These are phyloP conservation scores for Menidia menidia DNA, from an alignment of 2,797 vertebrate genomes.

Conservation along the genomic window DNA sequence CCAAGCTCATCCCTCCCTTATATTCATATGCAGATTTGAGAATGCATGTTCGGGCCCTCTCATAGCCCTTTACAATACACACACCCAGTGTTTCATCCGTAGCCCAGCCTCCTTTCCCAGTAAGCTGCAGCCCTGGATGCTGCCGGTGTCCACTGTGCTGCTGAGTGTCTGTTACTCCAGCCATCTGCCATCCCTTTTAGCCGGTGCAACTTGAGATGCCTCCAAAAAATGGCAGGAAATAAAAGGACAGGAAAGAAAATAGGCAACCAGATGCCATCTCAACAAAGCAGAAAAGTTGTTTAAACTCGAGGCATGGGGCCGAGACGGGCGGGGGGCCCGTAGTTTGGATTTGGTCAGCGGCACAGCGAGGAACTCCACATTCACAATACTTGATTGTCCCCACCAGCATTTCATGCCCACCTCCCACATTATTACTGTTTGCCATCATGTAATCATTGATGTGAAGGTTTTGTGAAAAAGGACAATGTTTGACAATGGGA, in stretches of 20 bases:
- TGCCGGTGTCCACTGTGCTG: constrained; percentile 78
- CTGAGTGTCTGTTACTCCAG: constrained; percentile 83
- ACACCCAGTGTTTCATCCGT: constrained; percentile 68
- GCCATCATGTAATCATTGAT: constrained; percentile 61
- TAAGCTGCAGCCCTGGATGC: constrained; percentile 68
- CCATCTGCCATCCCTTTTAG: constrained; percentile 87
- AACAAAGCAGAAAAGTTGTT: constrained; percentile 84
- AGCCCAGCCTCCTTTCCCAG: constrained; percentile 64
- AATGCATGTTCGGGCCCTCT: constrained; percentile 30
- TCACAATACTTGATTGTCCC: constrained; percentile 63
- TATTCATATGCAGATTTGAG: constrained; percentile 76
- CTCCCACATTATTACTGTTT: constrained; percentile 59
- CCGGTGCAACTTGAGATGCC: constrained; percentile 84
- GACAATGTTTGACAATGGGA: constrained; percentile 54
- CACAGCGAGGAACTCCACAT: constrained; percentile 44
- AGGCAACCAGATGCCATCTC: constrained; percentile 85
- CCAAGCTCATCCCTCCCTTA: constrained; percentile 41
- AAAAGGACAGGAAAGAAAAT: constrained; percentile 83
- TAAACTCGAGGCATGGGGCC: constrained; percentile 72
- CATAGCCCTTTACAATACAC: constrained; percentile 58
- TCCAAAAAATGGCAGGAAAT: constrained; percentile 76
- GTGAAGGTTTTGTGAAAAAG: constrained; percentile 52
- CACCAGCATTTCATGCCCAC: constrained; percentile 42
- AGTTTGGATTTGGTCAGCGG: constrained; percentile 44
- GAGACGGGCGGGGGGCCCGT: constrained; percentile 6